phyloP scores from a whole-genome alignment of 2,888 invertebrate species.

The Noctua fimbriata region DNA sequence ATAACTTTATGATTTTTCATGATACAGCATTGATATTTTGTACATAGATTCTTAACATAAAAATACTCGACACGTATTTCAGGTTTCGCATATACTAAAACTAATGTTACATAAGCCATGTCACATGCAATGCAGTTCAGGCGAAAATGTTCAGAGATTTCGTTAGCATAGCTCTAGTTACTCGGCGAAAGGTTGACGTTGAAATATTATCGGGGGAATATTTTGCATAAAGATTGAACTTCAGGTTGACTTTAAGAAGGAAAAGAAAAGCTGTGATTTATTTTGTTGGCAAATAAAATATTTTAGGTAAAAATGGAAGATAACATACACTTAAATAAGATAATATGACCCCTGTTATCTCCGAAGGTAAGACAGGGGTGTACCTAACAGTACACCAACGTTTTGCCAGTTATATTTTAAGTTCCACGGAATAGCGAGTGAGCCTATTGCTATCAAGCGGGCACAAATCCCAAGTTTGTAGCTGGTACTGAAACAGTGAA shows the following conservation, averaged over 20 bases:
- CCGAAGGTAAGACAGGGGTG: not conserved
- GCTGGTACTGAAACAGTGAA: too few relatives aligned
- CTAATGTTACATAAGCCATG: too few relatives aligned
- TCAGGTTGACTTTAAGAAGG: slow-evolving; percentile 23
- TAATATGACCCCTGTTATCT: not conserved
- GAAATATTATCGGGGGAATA: slow-evolving; percentile 52
- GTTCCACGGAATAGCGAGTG: too few relatives aligned
- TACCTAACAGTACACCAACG: not conserved
- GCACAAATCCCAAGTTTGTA: too few relatives aligned
- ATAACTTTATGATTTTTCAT: too few relatives aligned
- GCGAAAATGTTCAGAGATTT: slow-evolving; percentile 57
- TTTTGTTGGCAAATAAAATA: slow-evolving; percentile 4
- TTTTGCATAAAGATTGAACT: slow-evolving; percentile 42
- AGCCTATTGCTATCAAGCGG: too few relatives aligned
- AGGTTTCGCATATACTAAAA: too few relatives aligned
- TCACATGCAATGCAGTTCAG: slow-evolving; percentile 36
- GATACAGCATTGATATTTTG: too few relatives aligned
- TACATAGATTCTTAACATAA: too few relatives aligned
- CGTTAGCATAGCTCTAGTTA: slow-evolving; percentile 35
- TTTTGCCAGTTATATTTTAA: too few relatives aligned
- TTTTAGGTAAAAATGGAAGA: not conserved
- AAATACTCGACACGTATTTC: too few relatives aligned
- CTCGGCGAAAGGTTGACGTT: slow-evolving; percentile 44
- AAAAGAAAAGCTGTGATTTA: not conserved
- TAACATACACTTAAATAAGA: not conserved